phyloP scores from a whole-genome alignment of 2,888 invertebrate genomes.

The Cremastinae sp. region DNA sequence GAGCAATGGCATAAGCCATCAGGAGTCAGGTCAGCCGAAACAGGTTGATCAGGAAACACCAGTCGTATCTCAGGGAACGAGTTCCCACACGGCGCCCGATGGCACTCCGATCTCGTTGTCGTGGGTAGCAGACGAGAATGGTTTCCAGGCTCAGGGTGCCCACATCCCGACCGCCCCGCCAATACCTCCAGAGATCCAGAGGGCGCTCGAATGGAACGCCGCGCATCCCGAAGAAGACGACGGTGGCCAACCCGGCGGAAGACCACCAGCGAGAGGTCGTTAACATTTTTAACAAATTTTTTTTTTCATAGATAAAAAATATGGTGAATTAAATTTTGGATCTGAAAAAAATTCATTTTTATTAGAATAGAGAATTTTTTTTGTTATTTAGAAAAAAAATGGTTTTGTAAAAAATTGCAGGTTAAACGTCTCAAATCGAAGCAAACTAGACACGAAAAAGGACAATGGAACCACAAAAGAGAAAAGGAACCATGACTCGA shows the following conservation, averaged over 20 bases:
- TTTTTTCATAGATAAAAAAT: neutral
- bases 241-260: slow-evolving; percentile 66
- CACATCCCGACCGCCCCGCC: slow-evolving; percentile 80
- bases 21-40: slow-evolving; percentile 79
- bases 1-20: slow-evolving; percentile 80
- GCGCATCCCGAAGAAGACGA: slow-evolving; percentile 79
- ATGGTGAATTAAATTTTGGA: slow-evolving; percentile 13
- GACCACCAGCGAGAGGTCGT: slow-evolving; percentile 72
- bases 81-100: slow-evolving; percentile 80
- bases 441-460: slow-evolving; percentile 28
- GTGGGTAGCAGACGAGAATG: slow-evolving; percentile 79
- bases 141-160: slow-evolving; percentile 79
- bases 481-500: slow-evolving; percentile 69
- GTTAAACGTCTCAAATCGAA: slow-evolving; percentile 67
- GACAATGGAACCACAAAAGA: slow-evolving; percentile 46
- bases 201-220: slow-evolving; percentile 80
- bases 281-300: slow-evolving; percentile 9
- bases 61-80: slow-evolving; percentile 79
- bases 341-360: neutral
- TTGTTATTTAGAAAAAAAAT: slow-evolving; percentile 30
- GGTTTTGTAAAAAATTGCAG: slow-evolving; percentile 59
- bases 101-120: slow-evolving; percentile 79
- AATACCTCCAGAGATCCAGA: slow-evolving; percentile 79
- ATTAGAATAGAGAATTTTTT: slow-evolving; percentile 6
- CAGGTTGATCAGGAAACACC: slow-evolving; percentile 77